A percentile compares a stretch with the other conserved stretches of the same genome.
These are phyloP conservation scores for Patella caerulea DNA, from an alignment of 2,888 invertebrate species.

Conservation along the genomic window DNA sequence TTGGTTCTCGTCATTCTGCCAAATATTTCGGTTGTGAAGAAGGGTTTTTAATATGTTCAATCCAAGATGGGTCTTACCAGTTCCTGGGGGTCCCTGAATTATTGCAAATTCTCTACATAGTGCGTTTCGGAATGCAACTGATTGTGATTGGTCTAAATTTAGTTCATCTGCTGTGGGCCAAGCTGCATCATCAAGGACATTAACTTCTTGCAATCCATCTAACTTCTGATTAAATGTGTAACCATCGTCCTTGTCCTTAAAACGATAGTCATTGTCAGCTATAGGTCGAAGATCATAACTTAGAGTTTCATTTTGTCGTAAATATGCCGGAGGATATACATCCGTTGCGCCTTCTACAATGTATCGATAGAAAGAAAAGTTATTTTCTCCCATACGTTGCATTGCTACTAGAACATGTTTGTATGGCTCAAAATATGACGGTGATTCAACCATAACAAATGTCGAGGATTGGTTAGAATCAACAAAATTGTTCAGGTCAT, in stretches of 20 bases:
- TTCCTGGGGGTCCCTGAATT: constrained; percentile 83
- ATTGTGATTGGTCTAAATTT: constrained; percentile 63
- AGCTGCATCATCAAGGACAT: constrained; percentile 16
- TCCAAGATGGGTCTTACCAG: constrained; percentile 87
- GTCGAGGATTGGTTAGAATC: constrained; percentile 29
- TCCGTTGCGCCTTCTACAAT: constrained; percentile 46
- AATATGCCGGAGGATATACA: constrained; percentile 48
- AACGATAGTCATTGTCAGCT: constrained; percentile 38
- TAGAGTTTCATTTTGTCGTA: constrained; percentile 24
- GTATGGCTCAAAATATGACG: constrained; percentile 87
- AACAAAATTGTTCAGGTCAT: constrained; percentile 13
- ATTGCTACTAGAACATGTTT: constrained; percentile 81
- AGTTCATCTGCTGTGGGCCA: constrained; percentile 56
- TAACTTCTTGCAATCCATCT: constrained; percentile 8
- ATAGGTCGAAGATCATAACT: constrained; percentile 47
- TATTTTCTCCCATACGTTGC: constrained; percentile 73
- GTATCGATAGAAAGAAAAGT: constrained; percentile 53
- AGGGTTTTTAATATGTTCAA: constrained; percentile 80
- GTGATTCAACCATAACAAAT: constrained; percentile 81
- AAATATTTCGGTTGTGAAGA: constrained; percentile 75
- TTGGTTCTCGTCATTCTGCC: constrained; percentile 56
- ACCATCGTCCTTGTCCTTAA: constrained; percentile 31
- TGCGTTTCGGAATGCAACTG: constrained; percentile 58
- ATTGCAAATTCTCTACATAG: constrained; percentile 65
- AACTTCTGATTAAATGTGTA: constrained; percentile 22